phyloP scores from a whole-genome alignment of 2,797 vertebrate species.

The Acrossocheilus wenchowensis region DNA sequence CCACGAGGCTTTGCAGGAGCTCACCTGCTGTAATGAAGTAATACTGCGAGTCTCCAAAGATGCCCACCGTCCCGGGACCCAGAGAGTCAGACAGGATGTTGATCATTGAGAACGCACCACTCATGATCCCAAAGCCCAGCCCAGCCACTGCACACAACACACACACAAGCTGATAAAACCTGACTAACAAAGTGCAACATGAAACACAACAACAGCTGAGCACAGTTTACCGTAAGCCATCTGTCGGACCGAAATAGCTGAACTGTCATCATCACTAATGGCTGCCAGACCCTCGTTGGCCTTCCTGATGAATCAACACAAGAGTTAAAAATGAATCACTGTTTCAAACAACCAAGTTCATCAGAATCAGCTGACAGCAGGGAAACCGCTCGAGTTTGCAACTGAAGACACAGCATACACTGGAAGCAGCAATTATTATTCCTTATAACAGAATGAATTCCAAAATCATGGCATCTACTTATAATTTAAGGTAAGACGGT shows the following conservation, averaged over 20 bases:
- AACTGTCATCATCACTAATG: conserved; percentile 67
- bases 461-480: background rate
- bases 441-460: background rate
- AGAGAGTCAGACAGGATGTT: conserved; percentile 69
- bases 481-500: background rate
- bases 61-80: conserved; percentile 68
- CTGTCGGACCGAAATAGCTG: conserved; percentile 67
- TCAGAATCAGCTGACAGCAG: background rate
- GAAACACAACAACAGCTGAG: background rate
- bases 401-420: background rate
- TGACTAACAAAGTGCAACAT: too few relatives aligned
- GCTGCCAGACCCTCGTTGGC: conserved; percentile 68
- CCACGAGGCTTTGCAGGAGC: background rate
- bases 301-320: conserved; percentile 56
- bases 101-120: conserved; percentile 71
- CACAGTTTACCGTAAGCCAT: conserved; percentile 70
- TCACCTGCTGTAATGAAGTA: conserved; percentile 68
- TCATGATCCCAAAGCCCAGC: conserved; percentile 70
- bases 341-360: background rate
- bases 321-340: rapidly evolving
- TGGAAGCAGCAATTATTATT: background rate
- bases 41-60: conserved; percentile 71
- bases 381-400: background rate
- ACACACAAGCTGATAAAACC: background rate
- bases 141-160: conserved; percentile 63